Base-by-base conservation (phyloP, 2,797 vertebrate genomes). In the Danio jaintianensis region DNA sequence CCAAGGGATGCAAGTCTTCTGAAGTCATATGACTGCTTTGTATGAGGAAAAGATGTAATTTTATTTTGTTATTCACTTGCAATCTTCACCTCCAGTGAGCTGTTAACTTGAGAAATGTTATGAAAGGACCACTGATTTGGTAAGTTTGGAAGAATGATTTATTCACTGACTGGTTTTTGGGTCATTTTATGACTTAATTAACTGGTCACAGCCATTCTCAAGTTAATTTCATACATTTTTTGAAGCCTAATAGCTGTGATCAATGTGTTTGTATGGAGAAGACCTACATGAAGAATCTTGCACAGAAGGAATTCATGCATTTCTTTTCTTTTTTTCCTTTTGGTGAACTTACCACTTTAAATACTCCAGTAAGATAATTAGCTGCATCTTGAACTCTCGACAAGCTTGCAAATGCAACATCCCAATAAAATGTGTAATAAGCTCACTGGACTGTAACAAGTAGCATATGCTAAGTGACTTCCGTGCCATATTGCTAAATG, bases 401-500 rank as follows among this genome's bases (percentile, higher is more conserved):
- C 18, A 52, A 74, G 43, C 62, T 48, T 18, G 36, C 61, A 68
- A 36, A 78, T 43, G 53, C 71, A 75, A 72, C 64, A 40, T 63
- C 4, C 56, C 43, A 59, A 55, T 56, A 55, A 71, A 43, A 76
- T 63, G 84, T 87, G 82, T 86, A 80, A 76, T 82, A 83, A 69
- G 56, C 86, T 45, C 75, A 61, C 62, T 79, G 78, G 38, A 72
- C 78, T 72, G 59, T 72, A 73, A 73, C 59, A 56, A 64, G 59
- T 73, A 53, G 59, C 59, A 72, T 62, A 53, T 72, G 68, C 22
- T 63, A 47, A 62, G 29, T 66, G 68, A 55, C 48, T 55, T 59
- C 36, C 20, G 9, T 29, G 42, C 50, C 78, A 80, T 79, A 79
- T 73, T 80, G 42, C 78, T 73, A 80, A 73, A 80, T 20, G 50